Percentiles rank a stretch among this genome's conserved stretches.
phyloP scores from a whole-genome alignment of 2,113 vertebrate species.

The Nestor notabilis region DNA sequence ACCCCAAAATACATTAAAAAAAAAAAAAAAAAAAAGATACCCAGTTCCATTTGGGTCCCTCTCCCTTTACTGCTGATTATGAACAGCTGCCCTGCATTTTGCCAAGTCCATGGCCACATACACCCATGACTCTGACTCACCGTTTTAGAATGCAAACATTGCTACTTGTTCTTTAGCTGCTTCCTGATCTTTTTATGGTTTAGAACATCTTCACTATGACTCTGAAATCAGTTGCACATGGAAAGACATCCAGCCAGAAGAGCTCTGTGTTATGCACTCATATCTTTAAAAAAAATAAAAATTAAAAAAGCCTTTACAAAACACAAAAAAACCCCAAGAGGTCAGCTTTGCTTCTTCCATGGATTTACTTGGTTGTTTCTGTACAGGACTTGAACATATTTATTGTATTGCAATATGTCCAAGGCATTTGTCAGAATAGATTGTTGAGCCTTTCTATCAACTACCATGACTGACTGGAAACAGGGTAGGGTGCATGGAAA shows the following conservation, averaged over 20 bases:
- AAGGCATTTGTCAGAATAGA: not conserved
- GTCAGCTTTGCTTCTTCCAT: not conserved
- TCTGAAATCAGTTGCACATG: not conserved
- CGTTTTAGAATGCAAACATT: not conserved
- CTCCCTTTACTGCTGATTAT: not conserved
- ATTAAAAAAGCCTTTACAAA: not conserved
- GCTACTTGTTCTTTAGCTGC: not conserved
- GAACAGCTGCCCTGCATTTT: not conserved
- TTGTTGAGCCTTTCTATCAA: not conserved
- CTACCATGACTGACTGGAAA: not conserved
- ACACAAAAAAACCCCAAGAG: not conserved
- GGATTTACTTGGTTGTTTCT: not conserved
- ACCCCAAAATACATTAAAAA: no score
- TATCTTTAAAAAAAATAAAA: not conserved
- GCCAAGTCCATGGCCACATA: not conserved
- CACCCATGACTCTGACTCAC: conserved; percentile 39
- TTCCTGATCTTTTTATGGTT: not conserved
- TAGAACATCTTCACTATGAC: not conserved
- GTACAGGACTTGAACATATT: not conserved
- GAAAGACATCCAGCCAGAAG: not conserved
- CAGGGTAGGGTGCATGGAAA: not conserved
- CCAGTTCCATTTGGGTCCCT: not conserved
- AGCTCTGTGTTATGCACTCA: not conserved
- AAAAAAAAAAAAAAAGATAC: not conserved
- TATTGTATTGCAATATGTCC: not conserved